Percentiles rank a stretch among this genome's conserved stretches.
Conservation (phyloP, 2,888 invertebrate species). For the Flabesymbios commensalis region DNA sequence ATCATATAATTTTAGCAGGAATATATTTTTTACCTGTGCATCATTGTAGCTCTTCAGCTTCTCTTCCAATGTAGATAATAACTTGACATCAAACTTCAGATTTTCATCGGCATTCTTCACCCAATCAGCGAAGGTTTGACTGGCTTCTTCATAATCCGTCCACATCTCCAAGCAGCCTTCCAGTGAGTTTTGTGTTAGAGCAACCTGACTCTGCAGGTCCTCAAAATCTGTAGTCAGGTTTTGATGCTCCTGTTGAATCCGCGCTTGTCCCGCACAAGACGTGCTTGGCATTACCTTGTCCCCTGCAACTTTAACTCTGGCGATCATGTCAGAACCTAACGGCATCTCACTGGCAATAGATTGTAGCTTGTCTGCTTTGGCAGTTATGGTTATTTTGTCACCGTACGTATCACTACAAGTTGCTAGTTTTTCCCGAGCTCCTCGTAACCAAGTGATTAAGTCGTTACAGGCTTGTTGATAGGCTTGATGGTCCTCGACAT, state of each 20-base stretch:
- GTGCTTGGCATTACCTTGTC: conserved; percentile 50
- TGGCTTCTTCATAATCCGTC: conserved; percentile 81
- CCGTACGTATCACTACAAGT: conserved; percentile 92
- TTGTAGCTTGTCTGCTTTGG: conserved; percentile 71
- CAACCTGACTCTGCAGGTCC: conserved; percentile 38
- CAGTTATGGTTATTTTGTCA: conserved; percentile 72
- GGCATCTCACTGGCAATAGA: conserved; percentile 30
- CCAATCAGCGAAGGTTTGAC: conserved; percentile 82
- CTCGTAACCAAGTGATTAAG: conserved; percentile 88
- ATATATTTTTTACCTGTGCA: too few relatives aligned
- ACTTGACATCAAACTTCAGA: conserved; percentile 77
- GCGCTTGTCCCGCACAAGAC: conserved; percentile 50
- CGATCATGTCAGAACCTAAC: conserved; percentile 48
- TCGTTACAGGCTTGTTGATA: conserved; percentile 90
- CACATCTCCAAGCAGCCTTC: conserved; percentile 16
- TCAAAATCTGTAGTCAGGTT: conserved; percentile 50
- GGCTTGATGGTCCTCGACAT: conserved; percentile 68
- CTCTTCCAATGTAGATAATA: conserved; percentile 83
- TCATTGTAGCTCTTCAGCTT: too few relatives aligned
- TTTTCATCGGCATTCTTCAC: conserved; percentile 82
- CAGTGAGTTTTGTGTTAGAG: conserved; percentile 4
- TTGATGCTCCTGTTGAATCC: conserved; percentile 51
- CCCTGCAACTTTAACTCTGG: conserved; percentile 46
- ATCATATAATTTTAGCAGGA: too few relatives aligned
- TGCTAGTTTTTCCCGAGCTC: conserved; percentile 85